These are phyloP conservation scores for Notarius lentiginosus DNA, from an alignment of 2,113 vertebrate species.

Conservation along the genomic window DNA sequence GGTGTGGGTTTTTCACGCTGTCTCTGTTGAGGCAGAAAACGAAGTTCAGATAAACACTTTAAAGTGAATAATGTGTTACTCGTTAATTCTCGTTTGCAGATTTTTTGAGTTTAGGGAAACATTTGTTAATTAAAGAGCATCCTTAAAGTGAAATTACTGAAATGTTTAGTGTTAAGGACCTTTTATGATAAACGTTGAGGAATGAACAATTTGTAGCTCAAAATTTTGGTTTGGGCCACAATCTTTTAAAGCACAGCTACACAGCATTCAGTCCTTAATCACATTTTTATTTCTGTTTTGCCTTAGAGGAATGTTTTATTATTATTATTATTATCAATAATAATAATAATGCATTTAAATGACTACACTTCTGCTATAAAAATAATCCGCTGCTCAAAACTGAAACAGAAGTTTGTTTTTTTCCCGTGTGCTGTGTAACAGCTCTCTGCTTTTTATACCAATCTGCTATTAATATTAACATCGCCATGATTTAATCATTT, in stretches of 20 bases:
- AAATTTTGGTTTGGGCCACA: not conserved
- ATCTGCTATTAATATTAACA: slow-evolving; percentile 83
- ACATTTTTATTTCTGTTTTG: not conserved
- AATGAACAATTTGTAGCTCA: not conserved
- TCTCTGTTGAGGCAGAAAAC: not conserved
- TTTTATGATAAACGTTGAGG: not conserved
- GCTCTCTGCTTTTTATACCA: not conserved
- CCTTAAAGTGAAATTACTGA: not conserved
- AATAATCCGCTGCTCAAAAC: not conserved
- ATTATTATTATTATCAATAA: slow-evolving; percentile 56
- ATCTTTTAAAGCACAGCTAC: not conserved
- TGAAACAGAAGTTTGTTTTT: not conserved
- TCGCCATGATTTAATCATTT: slow-evolving; percentile 85
- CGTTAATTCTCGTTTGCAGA: not conserved
- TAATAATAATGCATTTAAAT: not conserved
- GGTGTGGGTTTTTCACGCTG: not conserved
- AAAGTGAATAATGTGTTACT: not conserved
- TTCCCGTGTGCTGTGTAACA: not conserved
- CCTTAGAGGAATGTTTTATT: not conserved
- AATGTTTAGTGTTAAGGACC: not conserved
- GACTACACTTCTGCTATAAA: too few relatives aligned
- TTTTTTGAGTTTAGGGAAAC: not conserved
- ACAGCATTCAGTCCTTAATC: not conserved
- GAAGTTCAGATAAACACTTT: not conserved
- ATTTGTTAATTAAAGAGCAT: not conserved